phyloP scores from a whole-genome alignment of 2,797 vertebrate species.

The Oryzias dopingdopingensis region DNA sequence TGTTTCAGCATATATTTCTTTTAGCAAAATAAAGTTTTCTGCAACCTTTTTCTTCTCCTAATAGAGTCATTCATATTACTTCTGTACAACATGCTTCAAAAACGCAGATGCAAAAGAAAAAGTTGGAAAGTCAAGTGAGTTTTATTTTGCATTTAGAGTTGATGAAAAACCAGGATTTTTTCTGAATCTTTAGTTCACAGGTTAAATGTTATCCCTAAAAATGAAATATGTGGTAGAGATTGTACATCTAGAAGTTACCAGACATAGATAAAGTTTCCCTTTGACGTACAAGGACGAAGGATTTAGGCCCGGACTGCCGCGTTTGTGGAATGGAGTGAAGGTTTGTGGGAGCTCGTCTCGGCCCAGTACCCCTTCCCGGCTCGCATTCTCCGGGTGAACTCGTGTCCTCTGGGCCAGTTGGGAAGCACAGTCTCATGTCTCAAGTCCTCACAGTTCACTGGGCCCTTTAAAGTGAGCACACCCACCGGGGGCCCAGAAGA shows the following conservation, averaged over 20 bases:
- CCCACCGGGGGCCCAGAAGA: constrained; percentile 65
- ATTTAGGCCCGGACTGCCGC: constrained; percentile 25
- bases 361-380: constrained; percentile 64
- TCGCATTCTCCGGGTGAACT: constrained; percentile 76
- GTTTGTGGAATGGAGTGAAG: constrained; percentile 46
- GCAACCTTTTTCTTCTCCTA: too few species aligned
- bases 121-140: too few species aligned
- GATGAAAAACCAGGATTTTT: constrained; percentile 1
- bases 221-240: constrained; percentile 19
- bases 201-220: constrained; percentile 2
- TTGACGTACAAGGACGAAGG: constrained; percentile 11
- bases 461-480: constrained; percentile 81
- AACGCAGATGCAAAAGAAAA: too few species aligned
- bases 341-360: constrained; percentile 70
- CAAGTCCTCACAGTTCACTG: constrained; percentile 82
- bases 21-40: too few species aligned
- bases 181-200: not conserved
- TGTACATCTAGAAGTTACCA: constrained; percentile 30
- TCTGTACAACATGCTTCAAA: too few species aligned
- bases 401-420: constrained; percentile 71
- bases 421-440: constrained; percentile 79
- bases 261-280: constrained; percentile 20
- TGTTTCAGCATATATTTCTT: too few species aligned
- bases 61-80: too few species aligned
- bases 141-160: too few species aligned